Evolutionary conservation across 1,140 invertebrate species (phyloP).

Genomic region (Dysdera silvatica): DNA sequence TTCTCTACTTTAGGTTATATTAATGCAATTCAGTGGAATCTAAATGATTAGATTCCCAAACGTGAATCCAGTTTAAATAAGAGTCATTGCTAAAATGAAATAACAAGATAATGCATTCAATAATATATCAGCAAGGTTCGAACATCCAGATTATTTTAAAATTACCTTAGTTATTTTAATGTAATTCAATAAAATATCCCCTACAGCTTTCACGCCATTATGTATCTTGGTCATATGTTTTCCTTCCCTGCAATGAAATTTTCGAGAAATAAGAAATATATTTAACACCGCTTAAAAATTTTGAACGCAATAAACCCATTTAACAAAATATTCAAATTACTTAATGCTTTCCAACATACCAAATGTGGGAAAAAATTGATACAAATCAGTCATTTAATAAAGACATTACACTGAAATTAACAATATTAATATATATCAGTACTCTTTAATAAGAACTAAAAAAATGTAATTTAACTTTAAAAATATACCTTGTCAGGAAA

Average conservation of each 20-base stretch:
- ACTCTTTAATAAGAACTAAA: too few relatives aligned
- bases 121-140: too few relatives aligned
- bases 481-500: not conserved
- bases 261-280: not conserved
- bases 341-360: not conserved
- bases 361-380: not conserved
- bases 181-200: constrained; percentile 13
- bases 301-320: not conserved
- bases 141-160: not conserved
- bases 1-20: too few relatives aligned
- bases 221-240: not conserved
- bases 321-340: not conserved
- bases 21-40: too few relatives aligned
- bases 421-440: not conserved
- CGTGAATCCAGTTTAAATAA: too few relatives aligned
- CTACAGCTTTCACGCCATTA: constrained; percentile 10
- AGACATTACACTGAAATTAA: constrained; percentile 32
- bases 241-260: constrained; percentile 15
- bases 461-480: not conserved
- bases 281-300: not conserved
- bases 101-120: too few relatives aligned
- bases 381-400: not conserved
- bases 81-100: too few relatives aligned
- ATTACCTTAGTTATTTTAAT: constrained; percentile 19
- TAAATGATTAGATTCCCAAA: too few relatives aligned